Conservation (phyloP, 2,888 invertebrate genomes). For the Polydesmus complanatus region DNA sequence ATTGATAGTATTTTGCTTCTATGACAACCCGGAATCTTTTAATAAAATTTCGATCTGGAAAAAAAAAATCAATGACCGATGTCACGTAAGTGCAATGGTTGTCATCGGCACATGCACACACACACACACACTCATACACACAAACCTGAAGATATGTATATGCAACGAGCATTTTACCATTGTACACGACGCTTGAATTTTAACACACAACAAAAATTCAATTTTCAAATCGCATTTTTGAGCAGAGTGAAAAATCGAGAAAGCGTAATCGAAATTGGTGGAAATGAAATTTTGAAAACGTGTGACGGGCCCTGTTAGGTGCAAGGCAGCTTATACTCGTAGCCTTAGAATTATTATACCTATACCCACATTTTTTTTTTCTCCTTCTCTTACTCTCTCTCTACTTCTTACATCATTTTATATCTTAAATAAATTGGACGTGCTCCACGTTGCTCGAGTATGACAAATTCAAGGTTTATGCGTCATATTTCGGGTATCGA, state of each 20-base stretch:
- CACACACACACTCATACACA: too few species aligned
- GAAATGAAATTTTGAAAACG: background rate
- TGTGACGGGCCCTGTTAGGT: too few species aligned
- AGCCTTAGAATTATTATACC: too few species aligned
- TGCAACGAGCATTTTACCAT: background rate
- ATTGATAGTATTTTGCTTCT: too few species aligned
- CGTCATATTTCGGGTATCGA: background rate
- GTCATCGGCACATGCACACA: too few species aligned
- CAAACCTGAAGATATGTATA: background rate
- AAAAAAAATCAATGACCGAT: too few species aligned
- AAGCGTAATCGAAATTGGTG: background rate
- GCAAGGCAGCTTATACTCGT: too few species aligned
- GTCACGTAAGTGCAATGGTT: too few species aligned
- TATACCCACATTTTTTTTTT: background rate
- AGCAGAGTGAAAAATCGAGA: background rate
- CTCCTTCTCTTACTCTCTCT: background rate
- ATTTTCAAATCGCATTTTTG: background rate
- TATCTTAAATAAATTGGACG: background rate
- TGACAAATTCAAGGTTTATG: too few species aligned
- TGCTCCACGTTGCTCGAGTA: too few species aligned
- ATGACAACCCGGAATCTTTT: too few species aligned
- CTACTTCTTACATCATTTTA: background rate
- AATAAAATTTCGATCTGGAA: too few species aligned
- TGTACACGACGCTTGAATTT: background rate
- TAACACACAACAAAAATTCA: background rate